phyloP scores from a whole-genome alignment of 1,140 invertebrate species.

The Papilio aristodemus region DNA sequence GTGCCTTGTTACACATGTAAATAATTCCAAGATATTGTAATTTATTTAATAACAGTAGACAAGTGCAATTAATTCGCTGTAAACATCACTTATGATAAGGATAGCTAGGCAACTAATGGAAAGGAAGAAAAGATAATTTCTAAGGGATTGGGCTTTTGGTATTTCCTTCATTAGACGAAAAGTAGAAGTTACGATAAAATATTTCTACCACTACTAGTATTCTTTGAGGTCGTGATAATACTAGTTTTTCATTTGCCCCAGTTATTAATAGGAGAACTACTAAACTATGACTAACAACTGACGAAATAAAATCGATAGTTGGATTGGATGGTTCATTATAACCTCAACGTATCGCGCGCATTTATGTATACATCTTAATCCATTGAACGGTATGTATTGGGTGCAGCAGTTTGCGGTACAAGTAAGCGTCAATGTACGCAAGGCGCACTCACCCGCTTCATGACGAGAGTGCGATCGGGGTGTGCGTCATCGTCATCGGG shows the following conservation, averaged over 20 bases:
- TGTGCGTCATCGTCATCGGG: conserved; percentile 92
- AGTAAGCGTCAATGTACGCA: not conserved
- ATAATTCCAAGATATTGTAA: not conserved
- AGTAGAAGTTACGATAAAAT: not conserved
- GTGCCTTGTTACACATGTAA: not conserved
- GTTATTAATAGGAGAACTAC: too few relatives aligned
- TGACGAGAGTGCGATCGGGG: conserved; percentile 93
- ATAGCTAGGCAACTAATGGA: too few relatives aligned
- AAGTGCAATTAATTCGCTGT: not conserved
- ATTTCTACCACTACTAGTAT: not conserved
- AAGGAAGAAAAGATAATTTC: too few relatives aligned
- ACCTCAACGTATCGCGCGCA: not conserved
- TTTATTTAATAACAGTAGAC: not conserved
- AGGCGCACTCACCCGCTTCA: conserved; percentile 88
- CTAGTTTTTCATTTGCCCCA: too few relatives aligned
- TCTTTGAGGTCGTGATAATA: too few relatives aligned
- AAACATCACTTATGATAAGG: not conserved
- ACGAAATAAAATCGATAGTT: not conserved
- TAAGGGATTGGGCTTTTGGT: not conserved
- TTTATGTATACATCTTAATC: not conserved
- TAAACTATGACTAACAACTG: too few relatives aligned
- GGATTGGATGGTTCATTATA: not conserved
- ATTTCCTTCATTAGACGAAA: not conserved
- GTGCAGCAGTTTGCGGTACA: conserved; percentile 25
- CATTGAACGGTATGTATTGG: not conserved